A percentile compares a stretch with the other conserved stretches of the same genome.
Evolutionary conservation across 2,113 vertebrate species (phyloP).

Genomic region (Cyanistes caeruleus): DNA sequence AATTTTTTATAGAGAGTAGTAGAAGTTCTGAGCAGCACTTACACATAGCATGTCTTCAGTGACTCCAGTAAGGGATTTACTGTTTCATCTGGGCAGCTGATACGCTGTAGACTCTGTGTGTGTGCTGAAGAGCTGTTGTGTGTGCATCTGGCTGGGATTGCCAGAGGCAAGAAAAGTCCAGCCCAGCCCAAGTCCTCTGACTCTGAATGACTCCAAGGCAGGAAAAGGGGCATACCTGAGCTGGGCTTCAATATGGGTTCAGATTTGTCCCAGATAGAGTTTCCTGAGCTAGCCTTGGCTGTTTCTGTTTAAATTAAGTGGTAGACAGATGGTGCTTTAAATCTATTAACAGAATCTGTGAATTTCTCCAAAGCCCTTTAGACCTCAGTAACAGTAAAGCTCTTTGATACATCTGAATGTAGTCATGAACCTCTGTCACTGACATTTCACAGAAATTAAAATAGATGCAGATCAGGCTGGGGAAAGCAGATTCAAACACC

Average conservation of each 20-base stretch:
- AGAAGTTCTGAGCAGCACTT: background rate
- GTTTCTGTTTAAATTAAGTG: background rate
- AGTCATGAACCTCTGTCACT: background rate
- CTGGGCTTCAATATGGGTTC: background rate
- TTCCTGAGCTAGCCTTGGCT: background rate
- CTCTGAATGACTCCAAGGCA: background rate
- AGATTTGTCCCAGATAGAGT: background rate
- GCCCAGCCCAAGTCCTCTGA: background rate
- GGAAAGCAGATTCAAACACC: background rate
- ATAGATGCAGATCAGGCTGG: background rate
- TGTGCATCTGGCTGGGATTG: background rate
- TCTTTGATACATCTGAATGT: background rate
- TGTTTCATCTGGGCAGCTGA: background rate
- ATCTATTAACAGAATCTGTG: background rate
- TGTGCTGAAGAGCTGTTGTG: background rate
- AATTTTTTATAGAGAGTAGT: background rate
- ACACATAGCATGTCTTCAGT: background rate
- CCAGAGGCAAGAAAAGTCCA: background rate
- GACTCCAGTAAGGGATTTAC: background rate
- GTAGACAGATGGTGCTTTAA: background rate
- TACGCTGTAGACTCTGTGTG: accelerated
- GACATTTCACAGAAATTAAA: background rate
- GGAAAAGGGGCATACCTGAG: background rate
- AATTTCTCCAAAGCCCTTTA: background rate
- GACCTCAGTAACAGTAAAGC: background rate